These are phyloP conservation scores for Callyntrura sp. DNA, from an alignment of 2,888 invertebrate species.

Conservation along the genomic window DNA sequence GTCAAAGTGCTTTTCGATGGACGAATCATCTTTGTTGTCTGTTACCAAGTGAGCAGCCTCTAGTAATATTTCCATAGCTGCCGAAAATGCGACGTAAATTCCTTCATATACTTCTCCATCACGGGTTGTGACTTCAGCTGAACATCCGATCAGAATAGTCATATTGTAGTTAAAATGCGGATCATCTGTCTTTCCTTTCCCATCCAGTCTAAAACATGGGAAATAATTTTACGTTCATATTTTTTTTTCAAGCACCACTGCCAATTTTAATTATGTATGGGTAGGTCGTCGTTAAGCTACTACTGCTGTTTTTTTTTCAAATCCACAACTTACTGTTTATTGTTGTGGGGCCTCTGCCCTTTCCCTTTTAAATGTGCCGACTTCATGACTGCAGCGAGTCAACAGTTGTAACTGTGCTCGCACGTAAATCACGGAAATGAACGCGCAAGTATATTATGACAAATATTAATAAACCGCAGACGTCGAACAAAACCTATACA, in stretches of 20 bases:
- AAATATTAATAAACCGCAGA: not conserved
- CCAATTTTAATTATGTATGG: too few relatives aligned
- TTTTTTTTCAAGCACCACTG: too few relatives aligned
- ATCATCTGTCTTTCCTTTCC: conserved; percentile 80
- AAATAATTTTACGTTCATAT: too few relatives aligned
- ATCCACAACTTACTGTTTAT: conserved; percentile 73
- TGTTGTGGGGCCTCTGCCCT: conserved; percentile 77
- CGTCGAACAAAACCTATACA: not conserved
- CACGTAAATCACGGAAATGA: conserved; percentile 5
- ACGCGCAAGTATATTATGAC: not conserved
- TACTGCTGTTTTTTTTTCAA: not conserved
- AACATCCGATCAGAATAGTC: conserved; percentile 82
- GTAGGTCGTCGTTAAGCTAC: too few relatives aligned
- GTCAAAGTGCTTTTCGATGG: conserved; percentile 83
- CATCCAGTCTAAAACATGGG: conserved; percentile 77
- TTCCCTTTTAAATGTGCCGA: conserved; percentile 80
- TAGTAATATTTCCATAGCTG: conserved; percentile 81
- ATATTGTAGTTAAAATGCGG: conserved; percentile 83
- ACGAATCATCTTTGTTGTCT: conserved; percentile 79
- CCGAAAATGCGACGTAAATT: conserved; percentile 81
- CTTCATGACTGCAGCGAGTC: conserved; percentile 77
- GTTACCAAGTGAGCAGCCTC: conserved; percentile 83
- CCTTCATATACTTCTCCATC: conserved; percentile 82
- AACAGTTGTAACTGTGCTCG: conserved; percentile 35
- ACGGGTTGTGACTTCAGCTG: conserved; percentile 80